phyloP scores from a whole-genome alignment of 1,140 invertebrate species.

The Pemphigus obesinymphae region DNA sequence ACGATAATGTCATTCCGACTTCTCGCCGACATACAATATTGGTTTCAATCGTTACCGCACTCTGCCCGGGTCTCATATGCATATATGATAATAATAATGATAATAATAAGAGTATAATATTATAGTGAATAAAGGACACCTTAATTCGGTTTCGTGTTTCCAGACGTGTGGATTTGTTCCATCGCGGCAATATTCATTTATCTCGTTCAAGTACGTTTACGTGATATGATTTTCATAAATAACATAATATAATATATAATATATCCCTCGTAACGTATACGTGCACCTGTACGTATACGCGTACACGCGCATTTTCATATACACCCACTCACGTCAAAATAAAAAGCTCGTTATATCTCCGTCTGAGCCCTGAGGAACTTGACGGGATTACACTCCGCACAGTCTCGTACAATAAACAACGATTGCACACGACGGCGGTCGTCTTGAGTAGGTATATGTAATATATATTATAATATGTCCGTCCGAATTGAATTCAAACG shows the following conservation, averaged over 20 bases:
- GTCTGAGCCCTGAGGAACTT: neutral
- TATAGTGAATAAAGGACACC: neutral
- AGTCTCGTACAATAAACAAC: too few species aligned
- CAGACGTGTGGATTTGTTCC: constrained; percentile 7
- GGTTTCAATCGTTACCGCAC: neutral
- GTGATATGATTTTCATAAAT: constrained; percentile 1
- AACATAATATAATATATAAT: too few species aligned
- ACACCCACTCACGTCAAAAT: neutral
- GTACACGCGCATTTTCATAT: neutral
- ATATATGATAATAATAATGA: neutral
- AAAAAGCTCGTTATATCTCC: neutral
- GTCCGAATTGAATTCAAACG: neutral
- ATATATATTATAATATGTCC: too few species aligned
- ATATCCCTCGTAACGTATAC: too few species aligned
- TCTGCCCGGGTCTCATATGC: neutral
- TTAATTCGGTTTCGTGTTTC: constrained; percentile 10
- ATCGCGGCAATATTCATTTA: neutral
- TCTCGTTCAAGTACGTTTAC: neutral
- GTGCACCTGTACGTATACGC: neutral
- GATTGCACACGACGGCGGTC: too few species aligned
- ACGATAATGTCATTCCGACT: constrained; percentile 14
- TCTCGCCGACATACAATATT: neutral
- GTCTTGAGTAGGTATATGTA: too few species aligned
- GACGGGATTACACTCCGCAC: too few species aligned
- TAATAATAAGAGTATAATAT: neutral